phyloP scores from a whole-genome alignment of 2,113 vertebrate genomes.

The Tringa solitaria region DNA sequence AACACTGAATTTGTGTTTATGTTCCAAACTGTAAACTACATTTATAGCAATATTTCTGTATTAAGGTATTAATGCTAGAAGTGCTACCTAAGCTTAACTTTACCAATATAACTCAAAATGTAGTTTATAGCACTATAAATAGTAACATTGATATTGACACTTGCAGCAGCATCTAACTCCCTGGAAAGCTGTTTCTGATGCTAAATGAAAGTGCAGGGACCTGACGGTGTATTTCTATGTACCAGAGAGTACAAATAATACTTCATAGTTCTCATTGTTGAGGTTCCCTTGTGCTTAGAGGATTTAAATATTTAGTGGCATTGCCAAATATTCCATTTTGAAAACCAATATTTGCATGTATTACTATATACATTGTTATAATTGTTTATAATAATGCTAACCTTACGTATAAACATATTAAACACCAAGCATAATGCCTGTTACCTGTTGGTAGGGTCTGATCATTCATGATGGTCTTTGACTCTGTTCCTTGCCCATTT shows the following conservation, averaged over 20 bases:
- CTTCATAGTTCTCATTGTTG: not conserved
- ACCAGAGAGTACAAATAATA: not conserved
- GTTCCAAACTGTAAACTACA: constrained; percentile 63
- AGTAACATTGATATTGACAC: constrained; percentile 66
- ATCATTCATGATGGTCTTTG: not conserved
- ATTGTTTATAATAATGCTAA: not conserved
- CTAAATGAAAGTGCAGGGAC: constrained; percentile 37
- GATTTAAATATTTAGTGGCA: not conserved
- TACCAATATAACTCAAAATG: constrained; percentile 63
- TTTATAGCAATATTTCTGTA: constrained; percentile 65
- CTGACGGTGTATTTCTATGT: constrained; percentile 45
- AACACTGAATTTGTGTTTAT: constrained; percentile 65
- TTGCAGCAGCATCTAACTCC: constrained; percentile 55
- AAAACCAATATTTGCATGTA: not conserved
- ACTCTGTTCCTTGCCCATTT: not conserved
- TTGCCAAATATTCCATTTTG: not conserved
- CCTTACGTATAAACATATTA: not conserved
- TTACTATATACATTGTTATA: not conserved
- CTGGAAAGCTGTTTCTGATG: constrained; percentile 46
- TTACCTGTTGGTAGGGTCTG: not conserved
- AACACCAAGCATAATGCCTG: not conserved
- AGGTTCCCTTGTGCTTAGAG: not conserved
- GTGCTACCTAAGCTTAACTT: constrained; percentile 64
- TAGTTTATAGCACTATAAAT: constrained; percentile 72
- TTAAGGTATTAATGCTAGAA: constrained; percentile 62